phyloP scores from a whole-genome alignment of 2,888 invertebrate species.

The Dinocampus coccinellae region DNA sequence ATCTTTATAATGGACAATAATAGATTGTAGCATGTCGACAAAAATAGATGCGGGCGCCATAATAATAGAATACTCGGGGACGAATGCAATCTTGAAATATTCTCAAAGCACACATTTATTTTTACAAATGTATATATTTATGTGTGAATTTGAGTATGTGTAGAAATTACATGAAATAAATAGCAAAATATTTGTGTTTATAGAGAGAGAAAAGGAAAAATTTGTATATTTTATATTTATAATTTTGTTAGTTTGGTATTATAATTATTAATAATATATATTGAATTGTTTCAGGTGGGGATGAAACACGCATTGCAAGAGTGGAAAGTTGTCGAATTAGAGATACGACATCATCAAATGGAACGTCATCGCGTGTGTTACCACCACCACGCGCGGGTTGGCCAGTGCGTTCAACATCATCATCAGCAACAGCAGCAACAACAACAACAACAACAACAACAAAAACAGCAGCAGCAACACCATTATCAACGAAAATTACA shows the following conservation, averaged over 20 bases:
- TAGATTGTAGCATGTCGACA: conserved; percentile 43
- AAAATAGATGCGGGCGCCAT: conserved; percentile 46
- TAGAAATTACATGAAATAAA: too few species aligned
- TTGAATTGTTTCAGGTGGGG: conserved; percentile 63
- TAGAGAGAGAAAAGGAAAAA: too few species aligned
- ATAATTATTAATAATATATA: not conserved
- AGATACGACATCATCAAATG: conserved; percentile 61
- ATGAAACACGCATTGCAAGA: conserved; percentile 69
- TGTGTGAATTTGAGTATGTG: too few species aligned
- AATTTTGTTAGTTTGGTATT: not conserved
- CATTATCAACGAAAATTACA: conserved; percentile 45
- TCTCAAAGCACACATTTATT: conserved; percentile 2
- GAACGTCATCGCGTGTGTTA: conserved; percentile 66
- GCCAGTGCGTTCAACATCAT: conserved; percentile 58
- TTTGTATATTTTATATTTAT: not conserved
- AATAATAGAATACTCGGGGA: conserved; percentile 44
- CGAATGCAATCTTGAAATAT: conserved; percentile 41
- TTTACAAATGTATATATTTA: not conserved
- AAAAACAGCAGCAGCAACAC: conserved; percentile 35
- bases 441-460: conserved; percentile 38
- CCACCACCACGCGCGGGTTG: conserved; percentile 67
- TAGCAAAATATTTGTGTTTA: too few species aligned
- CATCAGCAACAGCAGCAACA: conserved; percentile 48
- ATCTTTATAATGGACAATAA: conserved; percentile 44
- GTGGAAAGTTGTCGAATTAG: conserved; percentile 67